Conservation (phyloP, 2,888 invertebrate species). For the Cetonia aurata region DNA sequence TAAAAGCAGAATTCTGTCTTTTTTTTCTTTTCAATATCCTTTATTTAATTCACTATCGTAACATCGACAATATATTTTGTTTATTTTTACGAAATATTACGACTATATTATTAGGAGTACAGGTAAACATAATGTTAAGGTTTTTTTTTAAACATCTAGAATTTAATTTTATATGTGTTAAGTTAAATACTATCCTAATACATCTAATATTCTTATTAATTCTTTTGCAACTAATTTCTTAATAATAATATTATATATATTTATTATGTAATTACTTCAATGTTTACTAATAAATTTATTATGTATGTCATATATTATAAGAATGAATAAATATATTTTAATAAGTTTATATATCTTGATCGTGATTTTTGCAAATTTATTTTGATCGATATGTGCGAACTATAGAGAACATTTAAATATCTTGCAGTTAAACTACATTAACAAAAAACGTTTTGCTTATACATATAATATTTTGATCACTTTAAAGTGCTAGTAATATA, state of each 20-base stretch:
- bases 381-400: slow-evolving; percentile 26
- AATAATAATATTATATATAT: slow-evolving; percentile 13
- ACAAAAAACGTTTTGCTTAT: background rate
- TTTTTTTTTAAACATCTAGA: no score
- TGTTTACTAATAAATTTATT: slow-evolving; percentile 1
- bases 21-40: background rate
- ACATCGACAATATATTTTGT: no score
- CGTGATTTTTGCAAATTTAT: background rate
- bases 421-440: background rate
- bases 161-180: no score
- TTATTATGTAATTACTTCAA: slow-evolving; percentile 5
- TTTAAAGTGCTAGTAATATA: background rate
- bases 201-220: no score
- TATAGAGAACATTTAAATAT: slow-evolving; percentile 13
- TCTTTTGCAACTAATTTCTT: no score
- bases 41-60: background rate
- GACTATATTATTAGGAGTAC: no score
- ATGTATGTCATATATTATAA: slow-evolving; percentile 19
- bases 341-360: slow-evolving; percentile 6
- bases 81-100: no score
- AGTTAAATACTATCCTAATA: no score
- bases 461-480: background rate
- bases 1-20: background rate
- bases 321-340: slow-evolving; percentile 27
- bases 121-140: no score